phyloP scores from a whole-genome alignment of 2,113 vertebrate genomes.

The Alexandromys fortis region DNA sequence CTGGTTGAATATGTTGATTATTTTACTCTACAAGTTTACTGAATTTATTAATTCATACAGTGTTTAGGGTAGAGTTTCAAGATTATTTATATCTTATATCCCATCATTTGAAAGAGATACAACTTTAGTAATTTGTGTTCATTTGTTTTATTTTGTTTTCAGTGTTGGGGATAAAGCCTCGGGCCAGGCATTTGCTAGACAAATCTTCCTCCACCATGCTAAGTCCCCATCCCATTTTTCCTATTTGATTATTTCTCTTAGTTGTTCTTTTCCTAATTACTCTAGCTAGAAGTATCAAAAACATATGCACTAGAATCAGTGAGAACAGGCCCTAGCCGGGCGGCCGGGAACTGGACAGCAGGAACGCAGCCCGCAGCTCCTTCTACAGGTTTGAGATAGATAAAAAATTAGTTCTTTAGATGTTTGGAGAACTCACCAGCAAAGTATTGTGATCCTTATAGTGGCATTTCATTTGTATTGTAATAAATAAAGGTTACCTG shows the following conservation, averaged over 20 bases:
- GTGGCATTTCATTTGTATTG: no score
- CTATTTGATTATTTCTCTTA: not conserved
- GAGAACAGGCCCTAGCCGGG: not conserved
- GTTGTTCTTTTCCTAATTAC: not conserved
- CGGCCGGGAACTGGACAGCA: no score
- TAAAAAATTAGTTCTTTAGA: not conserved
- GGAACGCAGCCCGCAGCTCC: no score
- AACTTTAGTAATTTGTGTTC: not conserved
- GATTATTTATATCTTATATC: not conserved
- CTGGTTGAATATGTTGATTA: not conserved
- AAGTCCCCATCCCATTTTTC: not conserved
- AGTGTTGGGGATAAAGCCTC: not conserved
- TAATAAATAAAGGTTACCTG: no score
- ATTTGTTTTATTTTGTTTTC: not conserved
- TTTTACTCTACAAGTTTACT: not conserved
- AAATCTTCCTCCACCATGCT: not conserved
- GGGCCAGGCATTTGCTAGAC: not conserved
- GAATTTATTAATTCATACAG: not conserved
- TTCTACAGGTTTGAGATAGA: not conserved
- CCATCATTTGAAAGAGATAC: not conserved
- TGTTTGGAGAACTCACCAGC: not conserved
- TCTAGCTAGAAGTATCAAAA: not conserved
- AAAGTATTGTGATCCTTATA: not conserved
- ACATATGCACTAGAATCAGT: not conserved
- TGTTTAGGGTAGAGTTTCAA: not conserved